Conservation (phyloP, 1,140 invertebrate genomes). For the Thereuonema tuberculata region DNA sequence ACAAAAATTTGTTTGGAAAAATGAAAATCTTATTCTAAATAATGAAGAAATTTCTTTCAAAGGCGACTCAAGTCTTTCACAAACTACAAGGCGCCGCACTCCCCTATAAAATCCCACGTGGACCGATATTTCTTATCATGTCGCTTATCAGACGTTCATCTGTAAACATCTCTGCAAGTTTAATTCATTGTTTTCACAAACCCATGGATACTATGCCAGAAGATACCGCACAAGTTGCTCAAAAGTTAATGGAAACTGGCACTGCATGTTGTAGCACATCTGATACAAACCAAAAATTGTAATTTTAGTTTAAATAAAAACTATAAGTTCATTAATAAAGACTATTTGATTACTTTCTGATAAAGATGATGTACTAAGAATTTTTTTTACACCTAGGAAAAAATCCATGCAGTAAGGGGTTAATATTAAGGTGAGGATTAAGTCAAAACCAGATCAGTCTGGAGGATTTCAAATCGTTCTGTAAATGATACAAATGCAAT, state of each 20-base stretch:
- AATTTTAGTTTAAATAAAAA: too few species aligned
- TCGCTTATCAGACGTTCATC: too few species aligned
- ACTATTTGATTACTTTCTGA: neutral
- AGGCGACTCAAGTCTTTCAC: neutral
- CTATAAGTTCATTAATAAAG: neutral
- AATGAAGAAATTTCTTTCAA: neutral
- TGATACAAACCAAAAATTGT: neutral
- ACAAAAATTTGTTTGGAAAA: neutral
- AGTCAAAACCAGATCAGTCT: too few species aligned
- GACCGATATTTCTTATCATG: too few species aligned
- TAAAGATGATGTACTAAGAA: neutral
- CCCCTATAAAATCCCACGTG: too few species aligned
- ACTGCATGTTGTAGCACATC: conserved; percentile 5
- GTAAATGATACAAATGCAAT: too few species aligned
- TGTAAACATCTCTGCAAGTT: too few species aligned
- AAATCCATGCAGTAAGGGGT: conserved; percentile 9
- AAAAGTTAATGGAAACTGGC: neutral
- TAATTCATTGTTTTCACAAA: too few species aligned
- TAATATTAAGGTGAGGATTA: too few species aligned
- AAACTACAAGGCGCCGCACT: too few species aligned
- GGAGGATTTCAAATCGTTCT: too few species aligned
- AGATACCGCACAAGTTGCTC: neutral
- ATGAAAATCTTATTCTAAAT: neutral
- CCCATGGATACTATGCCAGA: neutral
- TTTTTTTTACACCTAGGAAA: neutral